A percentile compares a stretch with the other conserved stretches of the same genome.
Evolutionary conservation across 2,113 vertebrate species (phyloP).

Genomic region (Casuarius casuarius): DNA sequence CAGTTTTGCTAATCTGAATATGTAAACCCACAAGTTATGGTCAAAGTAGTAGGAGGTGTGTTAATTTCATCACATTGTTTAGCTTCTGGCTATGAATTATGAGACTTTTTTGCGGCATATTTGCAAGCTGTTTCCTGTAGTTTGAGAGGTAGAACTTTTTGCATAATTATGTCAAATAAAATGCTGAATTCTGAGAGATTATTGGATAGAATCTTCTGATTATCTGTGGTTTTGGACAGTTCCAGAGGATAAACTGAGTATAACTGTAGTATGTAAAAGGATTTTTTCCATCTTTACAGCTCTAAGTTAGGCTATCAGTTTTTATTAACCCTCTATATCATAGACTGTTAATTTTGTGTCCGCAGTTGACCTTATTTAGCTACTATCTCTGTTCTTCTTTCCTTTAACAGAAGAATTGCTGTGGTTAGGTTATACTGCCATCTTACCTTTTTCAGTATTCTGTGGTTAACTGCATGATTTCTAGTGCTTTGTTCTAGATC

Average conservation of each 20-base stretch:
- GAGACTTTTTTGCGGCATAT: neutral
- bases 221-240: accelerated
- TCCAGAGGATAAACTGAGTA: neutral
- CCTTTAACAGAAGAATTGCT: neutral
- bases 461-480: neutral
- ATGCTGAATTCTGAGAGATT: neutral
- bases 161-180: neutral
- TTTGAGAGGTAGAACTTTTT: neutral
- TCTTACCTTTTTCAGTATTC: neutral
- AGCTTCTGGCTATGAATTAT: neutral
- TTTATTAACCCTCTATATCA: neutral
- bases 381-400: neutral
- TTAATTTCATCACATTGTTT: neutral
- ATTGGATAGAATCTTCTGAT: neutral
- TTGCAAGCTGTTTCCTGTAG: neutral
- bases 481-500: neutral
- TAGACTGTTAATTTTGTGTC: neutral
- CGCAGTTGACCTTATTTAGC: neutral
- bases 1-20: neutral
- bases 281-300: accelerated
- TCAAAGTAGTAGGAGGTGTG: neutral
- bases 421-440: neutral
- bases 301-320: neutral
- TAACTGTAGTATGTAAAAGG: neutral
- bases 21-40: neutral